Conservation (phyloP, 2,888 invertebrate species). For the Anthophora plumipes region DNA sequence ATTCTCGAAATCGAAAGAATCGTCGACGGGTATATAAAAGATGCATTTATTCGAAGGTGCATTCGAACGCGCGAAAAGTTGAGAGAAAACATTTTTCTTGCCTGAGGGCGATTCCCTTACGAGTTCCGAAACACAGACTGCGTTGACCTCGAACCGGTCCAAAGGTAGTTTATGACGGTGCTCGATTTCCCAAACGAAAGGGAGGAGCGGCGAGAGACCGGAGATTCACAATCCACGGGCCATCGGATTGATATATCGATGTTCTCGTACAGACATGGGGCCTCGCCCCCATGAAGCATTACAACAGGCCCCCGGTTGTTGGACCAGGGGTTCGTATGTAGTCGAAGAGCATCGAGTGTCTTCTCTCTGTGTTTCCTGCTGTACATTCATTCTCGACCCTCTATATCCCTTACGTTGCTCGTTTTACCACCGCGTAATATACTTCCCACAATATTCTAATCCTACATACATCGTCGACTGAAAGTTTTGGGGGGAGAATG, state of each 20-base stretch:
- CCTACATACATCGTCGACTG: too few relatives aligned
- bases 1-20: too few relatives aligned
- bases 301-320: conserved; percentile 56
- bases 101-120: not conserved
- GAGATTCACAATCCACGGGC: conserved; percentile 60
- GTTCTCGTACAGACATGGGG: conserved; percentile 60
- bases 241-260: conserved; percentile 65
- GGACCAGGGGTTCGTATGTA: conserved; percentile 59
- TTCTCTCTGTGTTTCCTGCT: conserved; percentile 57
- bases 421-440: conserved; percentile 2
- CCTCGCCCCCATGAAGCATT: conserved; percentile 62
- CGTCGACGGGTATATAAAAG: too few relatives aligned
- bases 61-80: conserved; percentile 20
- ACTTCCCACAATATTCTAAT: conserved; percentile 4
- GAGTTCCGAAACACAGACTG: conserved; percentile 40
- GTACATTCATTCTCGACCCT: conserved; percentile 47
- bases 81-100: conserved; percentile 22
- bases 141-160: conserved; percentile 56
- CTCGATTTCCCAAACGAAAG: conserved; percentile 64
- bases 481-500: not conserved
- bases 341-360: conserved; percentile 58
- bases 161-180: conserved; percentile 64
- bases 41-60: not conserved
- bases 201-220: conserved; percentile 47
- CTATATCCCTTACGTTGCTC: conserved; percentile 19